Conservation (phyloP, 2,797 vertebrate species). For the Sebastes minor region DNA sequence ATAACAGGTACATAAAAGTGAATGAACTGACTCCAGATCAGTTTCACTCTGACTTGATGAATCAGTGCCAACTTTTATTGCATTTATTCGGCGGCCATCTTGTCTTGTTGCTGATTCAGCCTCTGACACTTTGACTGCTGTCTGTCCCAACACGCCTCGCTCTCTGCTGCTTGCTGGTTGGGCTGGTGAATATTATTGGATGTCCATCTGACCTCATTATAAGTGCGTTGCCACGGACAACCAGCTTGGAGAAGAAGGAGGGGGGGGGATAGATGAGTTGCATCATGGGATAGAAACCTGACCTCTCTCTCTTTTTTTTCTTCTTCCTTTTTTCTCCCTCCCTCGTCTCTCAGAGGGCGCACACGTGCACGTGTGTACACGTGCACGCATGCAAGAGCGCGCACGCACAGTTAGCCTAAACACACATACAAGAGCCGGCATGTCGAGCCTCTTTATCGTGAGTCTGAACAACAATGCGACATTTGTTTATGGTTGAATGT, state of each 20-base stretch:
- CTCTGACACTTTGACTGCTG: constrained; percentile 64
- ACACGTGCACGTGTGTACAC: constrained; percentile 38
- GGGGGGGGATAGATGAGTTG: constrained; percentile 35
- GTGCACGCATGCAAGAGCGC: background rate
- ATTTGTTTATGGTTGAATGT: constrained; percentile 23
- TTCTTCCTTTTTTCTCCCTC: constrained; percentile 1
- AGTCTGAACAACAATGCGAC: constrained; percentile 7
- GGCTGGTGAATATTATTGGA: constrained; percentile 77
- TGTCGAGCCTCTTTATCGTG: background rate
- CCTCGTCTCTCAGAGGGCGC: constrained; percentile 39
- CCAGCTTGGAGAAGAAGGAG: constrained; percentile 38
- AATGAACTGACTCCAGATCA: background rate
- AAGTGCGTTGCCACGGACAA: constrained; percentile 73
- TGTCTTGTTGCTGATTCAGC: constrained; percentile 62
- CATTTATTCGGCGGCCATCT: constrained; percentile 56
- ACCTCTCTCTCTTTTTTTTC: constrained; percentile 51
- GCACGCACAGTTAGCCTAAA: constrained; percentile 32
- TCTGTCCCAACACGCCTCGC: constrained; percentile 51
- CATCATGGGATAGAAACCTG: constrained; percentile 82
- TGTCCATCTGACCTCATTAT: constrained; percentile 83
- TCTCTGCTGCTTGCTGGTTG: constrained; percentile 35
- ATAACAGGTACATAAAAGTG: background rate
- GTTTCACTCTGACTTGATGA: background rate
- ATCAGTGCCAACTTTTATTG: constrained; percentile 5
- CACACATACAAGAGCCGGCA: constrained; percentile 44